phyloP scores from a whole-genome alignment of 2,797 vertebrate genomes.

The Margarornis squamiger region DNA sequence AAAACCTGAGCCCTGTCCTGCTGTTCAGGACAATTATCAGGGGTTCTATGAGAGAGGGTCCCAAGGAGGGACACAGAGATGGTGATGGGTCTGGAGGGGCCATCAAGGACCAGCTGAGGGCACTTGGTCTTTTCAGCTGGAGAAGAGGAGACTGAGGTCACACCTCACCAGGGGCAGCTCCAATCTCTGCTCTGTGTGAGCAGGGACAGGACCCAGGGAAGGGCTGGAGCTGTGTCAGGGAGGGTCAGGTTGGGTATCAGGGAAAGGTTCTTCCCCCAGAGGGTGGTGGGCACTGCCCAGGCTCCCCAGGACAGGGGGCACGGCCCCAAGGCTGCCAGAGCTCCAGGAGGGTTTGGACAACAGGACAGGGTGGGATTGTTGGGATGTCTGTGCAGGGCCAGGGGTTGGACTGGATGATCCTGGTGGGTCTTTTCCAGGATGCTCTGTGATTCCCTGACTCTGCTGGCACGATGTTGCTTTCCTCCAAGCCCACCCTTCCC shows the following conservation, averaged over 20 bases:
- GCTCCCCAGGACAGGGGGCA: not conserved
- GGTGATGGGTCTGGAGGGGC: not conserved
- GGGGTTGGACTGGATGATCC: too few species aligned
- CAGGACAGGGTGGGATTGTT: not conserved
- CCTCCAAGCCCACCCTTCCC: not conserved
- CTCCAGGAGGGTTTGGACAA: not conserved
- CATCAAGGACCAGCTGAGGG: not conserved
- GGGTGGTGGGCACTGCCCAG: not conserved
- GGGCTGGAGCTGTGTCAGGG: not conserved
- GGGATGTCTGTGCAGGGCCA: not conserved
- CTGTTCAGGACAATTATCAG: accelerated
- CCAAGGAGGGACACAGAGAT: not conserved
- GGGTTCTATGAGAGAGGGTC: not conserved
- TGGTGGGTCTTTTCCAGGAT: not conserved
- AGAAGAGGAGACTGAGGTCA: not conserved
- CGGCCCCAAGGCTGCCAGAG: not conserved
- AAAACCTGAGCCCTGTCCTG: not conserved
- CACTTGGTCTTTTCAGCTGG: not conserved
- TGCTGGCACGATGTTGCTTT: accelerated
- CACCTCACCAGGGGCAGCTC: not conserved
- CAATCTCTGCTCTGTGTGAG: not conserved
- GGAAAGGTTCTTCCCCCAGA: not conserved
- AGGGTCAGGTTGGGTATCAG: not conserved
- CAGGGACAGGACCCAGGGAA: not conserved
- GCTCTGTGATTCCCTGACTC: not conserved